Base-by-base conservation (phyloP, 2,888 invertebrate species). In the Craniophora ligustri region DNA sequence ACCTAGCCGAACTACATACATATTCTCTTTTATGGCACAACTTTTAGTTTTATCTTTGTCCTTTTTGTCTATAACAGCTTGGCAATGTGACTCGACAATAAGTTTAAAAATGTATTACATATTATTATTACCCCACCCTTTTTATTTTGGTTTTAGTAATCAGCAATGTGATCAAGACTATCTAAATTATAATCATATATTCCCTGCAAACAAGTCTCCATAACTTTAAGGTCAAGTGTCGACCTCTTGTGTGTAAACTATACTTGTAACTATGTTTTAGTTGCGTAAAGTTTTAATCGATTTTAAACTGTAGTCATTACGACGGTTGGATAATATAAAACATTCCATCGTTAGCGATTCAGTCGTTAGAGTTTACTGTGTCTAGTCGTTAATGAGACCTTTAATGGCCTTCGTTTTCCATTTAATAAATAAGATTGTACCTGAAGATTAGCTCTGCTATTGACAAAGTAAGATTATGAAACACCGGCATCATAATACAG, bases 371-470 rank as follows among this genome's bases (percentile, higher is more conserved):
- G 36, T 40, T 44, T 44, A 18, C 55, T 10, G 36, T n/a, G n/a
- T n/a, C n/a, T n/a, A n/a, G n/a, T n/a, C n/a, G n/a, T n/a, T n/a
- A n/a, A n/a, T n/a, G 44, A 54, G 55, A 61, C 47, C 55, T 61
- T 41, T 48, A 61, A 61, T 48, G 54, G 41, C 36, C 62, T 54
- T 67, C 62, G 54, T 67, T 64, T 61, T 36, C 32, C 32, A 61
- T 67, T 54, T 26, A 54, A 19, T n/a, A 15, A 61, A 53, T 44
- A 40, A 47, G 48, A 67, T 48, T 19, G 47, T 35, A 10, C 28
- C 11, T 21, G 4, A 11, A 31, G 14, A 15, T 50, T 50, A 23
- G 42, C 6, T 42, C 26, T 3, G 6, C 32, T 14, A 38, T 41
- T 38, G 34, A 23, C 38, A 53, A 42, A 44, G 16, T 45, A 40